phyloP scores from a whole-genome alignment of 92 coral and sea anemone species.

The Nematostella vectensis region DNA sequence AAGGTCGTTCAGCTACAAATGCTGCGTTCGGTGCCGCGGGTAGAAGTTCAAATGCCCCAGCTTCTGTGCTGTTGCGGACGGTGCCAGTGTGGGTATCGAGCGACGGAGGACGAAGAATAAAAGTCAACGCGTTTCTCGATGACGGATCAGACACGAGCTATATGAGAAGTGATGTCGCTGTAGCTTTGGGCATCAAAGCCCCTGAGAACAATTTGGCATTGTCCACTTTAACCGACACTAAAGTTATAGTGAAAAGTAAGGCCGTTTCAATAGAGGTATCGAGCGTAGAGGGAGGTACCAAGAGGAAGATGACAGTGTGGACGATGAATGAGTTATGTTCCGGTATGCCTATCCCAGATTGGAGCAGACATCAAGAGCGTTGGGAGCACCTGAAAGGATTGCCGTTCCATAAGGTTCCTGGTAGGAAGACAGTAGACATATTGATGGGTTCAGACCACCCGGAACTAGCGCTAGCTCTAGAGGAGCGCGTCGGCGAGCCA shows the following conservation, averaged over 20 bases:
- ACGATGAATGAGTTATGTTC: slow-evolving; percentile 23
- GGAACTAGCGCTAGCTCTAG: slow-evolving; percentile 17
- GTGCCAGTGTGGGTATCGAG: slow-evolving; percentile 25
- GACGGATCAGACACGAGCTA: slow-evolving; percentile 37
- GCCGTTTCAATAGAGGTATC: slow-evolving; percentile 4
- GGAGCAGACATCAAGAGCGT: slow-evolving; percentile 23
- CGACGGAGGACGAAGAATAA: slow-evolving; percentile 11
- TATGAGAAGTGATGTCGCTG: slow-evolving; percentile 15
- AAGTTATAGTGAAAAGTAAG: slow-evolving; percentile 9
- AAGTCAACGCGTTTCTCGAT: slow-evolving; percentile 25
- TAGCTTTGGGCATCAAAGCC: slow-evolving; percentile 9
- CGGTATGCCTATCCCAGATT: slow-evolving; percentile 37
- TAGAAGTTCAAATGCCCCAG: background rate
- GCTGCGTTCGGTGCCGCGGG: slow-evolving; percentile 11
- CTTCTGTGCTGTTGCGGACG: slow-evolving; percentile 15
- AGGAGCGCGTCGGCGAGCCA: slow-evolving; percentile 18
- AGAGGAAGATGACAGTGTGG: slow-evolving; percentile 7
- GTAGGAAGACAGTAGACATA: slow-evolving; percentile 27
- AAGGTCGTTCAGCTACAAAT: background rate
- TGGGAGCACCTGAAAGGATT: slow-evolving; percentile 34
- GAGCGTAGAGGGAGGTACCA: slow-evolving; percentile 13
- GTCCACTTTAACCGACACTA: slow-evolving; percentile 26
- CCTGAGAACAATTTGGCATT: background rate
- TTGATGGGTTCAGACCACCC: slow-evolving; percentile 43
- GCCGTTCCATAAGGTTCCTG: slow-evolving; percentile 28